Base-by-base conservation (phyloP, 1,140 invertebrate genomes). In the Bombus balteatus region DNA sequence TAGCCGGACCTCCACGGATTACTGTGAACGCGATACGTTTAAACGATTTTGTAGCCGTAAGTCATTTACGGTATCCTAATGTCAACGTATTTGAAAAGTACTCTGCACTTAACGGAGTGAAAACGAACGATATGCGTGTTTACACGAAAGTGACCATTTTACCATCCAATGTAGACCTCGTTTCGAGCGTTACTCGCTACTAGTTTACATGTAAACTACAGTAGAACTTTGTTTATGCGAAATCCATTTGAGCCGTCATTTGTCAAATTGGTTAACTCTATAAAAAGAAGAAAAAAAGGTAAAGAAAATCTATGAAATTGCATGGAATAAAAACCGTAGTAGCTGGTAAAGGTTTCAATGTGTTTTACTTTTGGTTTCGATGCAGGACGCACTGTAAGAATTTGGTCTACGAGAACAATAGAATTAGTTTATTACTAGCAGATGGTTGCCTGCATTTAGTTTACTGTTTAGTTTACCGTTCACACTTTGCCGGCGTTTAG, bases 81-180 rank as follows among this genome's bases (percentile, higher is more conserved):
- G n/a, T 53, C 41, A 13, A 37, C 25, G 9, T 1, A 18, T 81
- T 71, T 57, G 43, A 39, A 81, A n/a, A 70, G 28, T 43, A 25
- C 39, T 39, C n/a, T 41, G 6, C 41, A 57, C 74, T 53, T 22
- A 53, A 53, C 47, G 1, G 1, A 53, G 47, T 6, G 18, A 53
- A 22, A 57, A 41, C 32, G 77, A 43, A 77, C 53, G 78, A 70
- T 28, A 87, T 57, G 34, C 65, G 73, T 82, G 76, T 78, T 78
- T 66, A 78, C 41, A 32, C 18, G 39, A 10, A 15, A 25, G 22
- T 22, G 57, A 6, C n/a, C 10, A 66, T n/a, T 22, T 18, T 28
- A 12, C 18, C n/a, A 53, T 22, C 1, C 1, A 53, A 6, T 0
- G 47, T 8, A 53, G 47, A 53, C 47, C 15, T 53, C 18, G 47